Conservation (phyloP, 2,797 vertebrate species). For the Psittacula echo region DNA sequence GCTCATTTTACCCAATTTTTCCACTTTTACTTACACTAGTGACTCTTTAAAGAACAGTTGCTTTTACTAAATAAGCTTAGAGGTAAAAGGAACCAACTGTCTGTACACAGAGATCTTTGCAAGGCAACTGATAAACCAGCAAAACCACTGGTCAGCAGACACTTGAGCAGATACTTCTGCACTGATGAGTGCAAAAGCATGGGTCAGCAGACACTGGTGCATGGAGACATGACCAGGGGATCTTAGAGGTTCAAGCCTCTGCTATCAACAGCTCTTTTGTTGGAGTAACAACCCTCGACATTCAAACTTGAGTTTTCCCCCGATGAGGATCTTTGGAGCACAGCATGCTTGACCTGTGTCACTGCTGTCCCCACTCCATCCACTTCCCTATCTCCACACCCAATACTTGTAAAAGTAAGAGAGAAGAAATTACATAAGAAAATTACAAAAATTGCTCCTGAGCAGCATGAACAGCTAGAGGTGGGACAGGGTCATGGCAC, state of each 20-base stretch:
- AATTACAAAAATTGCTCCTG: neutral
- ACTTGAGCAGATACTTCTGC: neutral
- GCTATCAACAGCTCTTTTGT: neutral
- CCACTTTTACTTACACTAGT: neutral
- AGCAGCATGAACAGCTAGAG: neutral
- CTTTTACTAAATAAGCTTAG: neutral
- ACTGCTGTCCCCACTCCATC: neutral
- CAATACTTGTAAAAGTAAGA: neutral
- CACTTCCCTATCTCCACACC: fast-evolving
- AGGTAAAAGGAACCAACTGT: neutral
- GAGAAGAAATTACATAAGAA: neutral
- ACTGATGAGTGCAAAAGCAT: neutral
- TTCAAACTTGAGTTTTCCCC: neutral
- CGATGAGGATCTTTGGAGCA: neutral
- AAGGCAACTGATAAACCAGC: neutral
- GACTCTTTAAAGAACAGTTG: neutral
- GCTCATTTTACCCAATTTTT: neutral
- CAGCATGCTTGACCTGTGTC: neutral
- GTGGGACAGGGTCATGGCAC: neutral
- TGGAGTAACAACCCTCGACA: neutral
- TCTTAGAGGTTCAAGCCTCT: neutral
- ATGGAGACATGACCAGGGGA: neutral
- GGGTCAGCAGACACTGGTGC: fast-evolving
- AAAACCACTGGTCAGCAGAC: neutral
- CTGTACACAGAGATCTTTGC: neutral